Conservation (phyloP, 2,888 invertebrate species). For the Cheilosia vernalis region DNA sequence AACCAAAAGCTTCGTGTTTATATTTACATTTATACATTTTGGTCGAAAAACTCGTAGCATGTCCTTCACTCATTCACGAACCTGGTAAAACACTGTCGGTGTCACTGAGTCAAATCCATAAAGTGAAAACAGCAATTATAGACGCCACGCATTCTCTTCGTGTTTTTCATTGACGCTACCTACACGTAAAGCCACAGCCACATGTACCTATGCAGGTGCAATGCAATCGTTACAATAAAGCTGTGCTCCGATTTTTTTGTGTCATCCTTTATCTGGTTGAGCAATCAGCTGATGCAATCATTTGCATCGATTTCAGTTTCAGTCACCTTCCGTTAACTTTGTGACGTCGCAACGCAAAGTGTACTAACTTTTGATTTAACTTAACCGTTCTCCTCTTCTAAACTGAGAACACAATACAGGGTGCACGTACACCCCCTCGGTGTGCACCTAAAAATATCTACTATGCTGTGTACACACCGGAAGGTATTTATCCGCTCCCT, state of each 20-base stretch:
- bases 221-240: not conserved
- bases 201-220: not conserved
- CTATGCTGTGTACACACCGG: constrained; percentile 1
- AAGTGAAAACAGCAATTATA: not conserved
- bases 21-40: constrained; percentile 23
- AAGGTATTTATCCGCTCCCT: constrained; percentile 8
- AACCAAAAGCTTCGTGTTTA: constrained; percentile 8
- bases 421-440: not conserved
- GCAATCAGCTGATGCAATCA: constrained; percentile 54
- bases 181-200: not conserved
- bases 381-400: not conserved
- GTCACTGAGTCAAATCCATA: not conserved
- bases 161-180: constrained; percentile 20
- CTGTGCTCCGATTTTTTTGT: not conserved
- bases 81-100: not conserved
- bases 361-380: not conserved
- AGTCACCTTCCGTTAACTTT: not conserved
- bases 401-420: too few relatives aligned
- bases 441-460: constrained; percentile 22
- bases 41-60: not conserved
- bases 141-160: constrained; percentile 54
- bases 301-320: constrained; percentile 46
- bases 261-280: constrained; percentile 29
- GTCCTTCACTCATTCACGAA: constrained; percentile 30
- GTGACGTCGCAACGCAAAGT: not conserved